Evolutionary conservation across 1,140 invertebrate species (phyloP).

Genomic region (Armadillidium nasatum): DNA sequence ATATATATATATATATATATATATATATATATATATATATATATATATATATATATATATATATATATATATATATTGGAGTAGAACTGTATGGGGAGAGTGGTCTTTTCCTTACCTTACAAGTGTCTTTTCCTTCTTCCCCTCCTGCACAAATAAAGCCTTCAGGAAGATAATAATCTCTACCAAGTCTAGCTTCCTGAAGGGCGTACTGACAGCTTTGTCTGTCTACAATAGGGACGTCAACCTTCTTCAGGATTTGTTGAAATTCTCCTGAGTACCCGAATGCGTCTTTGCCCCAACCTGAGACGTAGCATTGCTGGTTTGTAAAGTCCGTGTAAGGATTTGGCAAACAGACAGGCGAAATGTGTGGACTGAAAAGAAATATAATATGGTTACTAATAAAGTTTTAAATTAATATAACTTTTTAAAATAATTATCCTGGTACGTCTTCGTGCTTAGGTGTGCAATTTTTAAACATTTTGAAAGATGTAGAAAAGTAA

Average conservation of each 20-base stretch:
- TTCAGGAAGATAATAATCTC: slow-evolving; percentile 49
- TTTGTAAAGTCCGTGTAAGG: slow-evolving; percentile 68
- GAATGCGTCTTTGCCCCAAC: slow-evolving; percentile 92
- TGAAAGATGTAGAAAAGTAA: too few relatives aligned
- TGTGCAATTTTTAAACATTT: too few relatives aligned
- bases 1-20: background rate
- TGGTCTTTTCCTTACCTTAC: slow-evolving; percentile 47
- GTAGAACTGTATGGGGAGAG: too few relatives aligned
- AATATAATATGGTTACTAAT: background rate
- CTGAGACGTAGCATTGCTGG: slow-evolving; percentile 80
- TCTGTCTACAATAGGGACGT: slow-evolving; percentile 51
- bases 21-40: too few relatives aligned
- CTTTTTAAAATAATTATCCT: too few relatives aligned
- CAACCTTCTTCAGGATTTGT: slow-evolving; percentile 68
- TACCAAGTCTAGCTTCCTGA: slow-evolving; percentile 52
- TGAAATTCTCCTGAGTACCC: slow-evolving; percentile 74
- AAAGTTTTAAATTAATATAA: background rate
- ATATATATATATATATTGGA: too few relatives aligned
- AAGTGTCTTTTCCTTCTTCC: slow-evolving; percentile 79
- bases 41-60: too few relatives aligned
- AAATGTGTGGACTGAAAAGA: slow-evolving; percentile 70
- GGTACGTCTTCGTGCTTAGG: too few relatives aligned
- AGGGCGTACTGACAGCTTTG: slow-evolving; percentile 52
- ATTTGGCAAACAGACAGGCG: slow-evolving; percentile 74
- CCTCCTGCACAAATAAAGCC: slow-evolving; percentile 88